Conservation (phyloP, 2,797 vertebrate genomes). For the Enteromius viviparus region DNA sequence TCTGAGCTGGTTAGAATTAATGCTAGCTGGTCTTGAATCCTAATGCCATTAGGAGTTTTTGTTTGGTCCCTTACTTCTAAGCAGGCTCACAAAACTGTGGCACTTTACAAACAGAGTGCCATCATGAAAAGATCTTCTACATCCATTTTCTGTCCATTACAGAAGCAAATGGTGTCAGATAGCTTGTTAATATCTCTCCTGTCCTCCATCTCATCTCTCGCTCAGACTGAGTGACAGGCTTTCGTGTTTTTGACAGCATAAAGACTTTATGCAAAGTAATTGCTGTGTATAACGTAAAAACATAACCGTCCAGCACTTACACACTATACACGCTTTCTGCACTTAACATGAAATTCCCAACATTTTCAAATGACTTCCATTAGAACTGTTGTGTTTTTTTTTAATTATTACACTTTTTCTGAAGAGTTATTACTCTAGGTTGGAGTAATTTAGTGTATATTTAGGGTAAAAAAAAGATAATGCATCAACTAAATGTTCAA, state of each 20-base stretch:
- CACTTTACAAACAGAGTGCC: constrained; percentile 83
- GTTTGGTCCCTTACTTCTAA: constrained; percentile 17
- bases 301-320: constrained; percentile 82
- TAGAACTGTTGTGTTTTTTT: constrained; percentile 84
- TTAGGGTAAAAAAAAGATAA: neutral
- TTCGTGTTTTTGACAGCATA: constrained; percentile 90
- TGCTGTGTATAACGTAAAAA: constrained; percentile 81
- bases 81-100: constrained; percentile 77
- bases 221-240: constrained; percentile 86
- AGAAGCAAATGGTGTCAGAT: constrained; percentile 81
- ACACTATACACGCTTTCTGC: constrained; percentile 76
- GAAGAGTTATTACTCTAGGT: constrained; percentile 66
- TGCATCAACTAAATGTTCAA: neutral
- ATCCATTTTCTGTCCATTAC: constrained; percentile 62
- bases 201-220: constrained; percentile 70
- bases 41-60: neutral
- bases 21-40: neutral
- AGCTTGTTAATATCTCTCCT: constrained; percentile 83
- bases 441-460: neutral
- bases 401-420: constrained; percentile 74
- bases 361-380: constrained; percentile 85
- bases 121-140: constrained; percentile 76
- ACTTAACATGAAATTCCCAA: constrained; percentile 75
- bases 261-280: constrained; percentile 87
- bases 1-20: neutral